Conservation (phyloP, 2,888 invertebrate species). For the Peribatodes rhomboidaria region DNA sequence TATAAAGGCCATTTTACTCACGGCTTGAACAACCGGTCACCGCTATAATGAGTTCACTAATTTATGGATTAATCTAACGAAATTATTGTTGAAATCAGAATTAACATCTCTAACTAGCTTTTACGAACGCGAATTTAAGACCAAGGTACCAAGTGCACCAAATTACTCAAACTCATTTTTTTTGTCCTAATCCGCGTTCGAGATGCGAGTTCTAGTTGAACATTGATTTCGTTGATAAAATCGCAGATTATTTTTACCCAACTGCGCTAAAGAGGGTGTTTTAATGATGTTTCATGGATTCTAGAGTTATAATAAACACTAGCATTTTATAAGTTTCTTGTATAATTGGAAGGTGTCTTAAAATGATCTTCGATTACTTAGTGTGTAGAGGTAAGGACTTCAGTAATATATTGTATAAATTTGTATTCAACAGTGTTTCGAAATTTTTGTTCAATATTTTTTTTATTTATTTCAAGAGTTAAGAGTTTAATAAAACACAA, state of each 20-base stretch:
- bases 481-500: conserved; percentile 53
- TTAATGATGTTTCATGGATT: conserved; percentile 27
- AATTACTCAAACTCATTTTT: too few species aligned
- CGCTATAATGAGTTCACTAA: too few species aligned
- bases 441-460: conserved; percentile 69
- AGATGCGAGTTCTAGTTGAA: conserved; percentile 15
- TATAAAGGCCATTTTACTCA: conserved; percentile 31
- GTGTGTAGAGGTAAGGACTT: conserved; percentile 23
- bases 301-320: conserved; percentile 30
- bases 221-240: conserved; percentile 31
- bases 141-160: too few species aligned
- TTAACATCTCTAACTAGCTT: too few species aligned
- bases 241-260: conserved; percentile 19
- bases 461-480: conserved; percentile 69
- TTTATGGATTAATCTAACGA: too few species aligned
- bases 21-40: conserved; percentile 18
- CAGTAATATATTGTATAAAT: conserved; percentile 59
- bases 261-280: neutral
- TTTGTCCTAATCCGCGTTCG: conserved; percentile 17
- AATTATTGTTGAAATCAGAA: too few species aligned
- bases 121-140: too few species aligned
- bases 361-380: conserved; percentile 35
- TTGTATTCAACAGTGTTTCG: conserved; percentile 65
- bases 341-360: conserved; percentile 41
- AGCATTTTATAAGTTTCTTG: conserved; percentile 41